These are phyloP conservation scores for Trogon surrucura DNA, from an alignment of 2,113 vertebrate genomes.

Conservation along the genomic window DNA sequence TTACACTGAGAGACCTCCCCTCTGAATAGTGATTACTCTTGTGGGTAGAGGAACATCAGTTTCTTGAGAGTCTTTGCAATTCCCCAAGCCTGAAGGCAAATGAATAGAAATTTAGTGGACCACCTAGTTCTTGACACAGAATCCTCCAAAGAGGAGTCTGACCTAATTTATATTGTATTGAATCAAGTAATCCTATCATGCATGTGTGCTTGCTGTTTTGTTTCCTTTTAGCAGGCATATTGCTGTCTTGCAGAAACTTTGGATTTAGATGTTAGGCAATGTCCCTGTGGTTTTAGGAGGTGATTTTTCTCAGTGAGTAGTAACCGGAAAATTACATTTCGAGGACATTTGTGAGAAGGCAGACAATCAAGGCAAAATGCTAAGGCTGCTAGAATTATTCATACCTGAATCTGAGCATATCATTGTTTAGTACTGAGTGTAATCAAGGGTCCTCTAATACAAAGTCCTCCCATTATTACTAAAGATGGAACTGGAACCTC, in stretches of 20 bases:
- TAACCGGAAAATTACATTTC: constrained; percentile 1
- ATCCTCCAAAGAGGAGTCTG: constrained; percentile 57
- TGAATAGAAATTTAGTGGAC: constrained; percentile 65
- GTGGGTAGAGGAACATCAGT: background rate
- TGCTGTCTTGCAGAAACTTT: constrained; percentile 27
- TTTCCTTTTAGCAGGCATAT: constrained; percentile 26
- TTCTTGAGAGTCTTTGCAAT: constrained; percentile 54
- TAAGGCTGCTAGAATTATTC: background rate
- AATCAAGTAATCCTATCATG: constrained; percentile 54
- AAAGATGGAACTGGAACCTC: background rate
- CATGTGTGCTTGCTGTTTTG: background rate
- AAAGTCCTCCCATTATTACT: background rate
- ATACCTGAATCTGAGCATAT: background rate
- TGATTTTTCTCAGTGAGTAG: background rate
- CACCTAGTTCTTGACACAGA: constrained; percentile 54
- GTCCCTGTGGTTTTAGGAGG: constrained; percentile 16
- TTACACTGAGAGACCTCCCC: background rate
- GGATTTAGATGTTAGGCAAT: background rate
- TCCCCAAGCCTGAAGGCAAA: constrained; percentile 54
- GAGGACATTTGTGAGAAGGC: background rate
- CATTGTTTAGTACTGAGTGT: background rate
- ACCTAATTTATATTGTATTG: constrained; percentile 60
- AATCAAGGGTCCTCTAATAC: background rate
- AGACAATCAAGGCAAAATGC: background rate
- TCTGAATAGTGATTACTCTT: background rate